phyloP scores from a whole-genome alignment of 2,888 invertebrate genomes.

The Alloscopus bannaensis region DNA sequence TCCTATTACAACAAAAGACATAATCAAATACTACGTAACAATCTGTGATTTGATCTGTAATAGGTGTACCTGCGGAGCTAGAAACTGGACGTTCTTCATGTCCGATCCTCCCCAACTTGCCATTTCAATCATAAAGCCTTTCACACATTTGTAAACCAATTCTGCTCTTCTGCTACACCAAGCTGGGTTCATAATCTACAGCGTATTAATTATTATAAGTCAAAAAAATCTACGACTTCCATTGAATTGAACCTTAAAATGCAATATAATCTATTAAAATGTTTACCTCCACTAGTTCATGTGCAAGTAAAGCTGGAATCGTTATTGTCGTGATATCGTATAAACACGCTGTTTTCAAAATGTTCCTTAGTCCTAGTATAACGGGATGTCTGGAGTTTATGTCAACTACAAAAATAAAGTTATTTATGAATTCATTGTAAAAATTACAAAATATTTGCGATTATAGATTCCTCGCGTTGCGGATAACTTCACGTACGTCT shows the following conservation, averaged over 20 bases:
- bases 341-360: constrained; percentile 95
- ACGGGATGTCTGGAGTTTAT: constrained; percentile 97
- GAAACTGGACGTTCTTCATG: constrained; percentile 89
- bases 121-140: constrained; percentile 99
- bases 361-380: constrained; percentile 94
- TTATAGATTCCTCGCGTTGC: background rate
- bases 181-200: constrained; percentile 93
- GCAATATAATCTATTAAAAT: constrained; percentile 12
- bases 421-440: background rate
- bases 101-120: constrained; percentile 94
- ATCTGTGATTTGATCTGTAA: background rate
- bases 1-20: constrained; percentile 76
- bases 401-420: constrained; percentile 80
- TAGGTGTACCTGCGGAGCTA: constrained; percentile 84
- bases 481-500: constrained; percentile 57
- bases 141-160: constrained; percentile 98
- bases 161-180: constrained; percentile 98
- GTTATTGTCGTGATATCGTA: constrained; percentile 95
- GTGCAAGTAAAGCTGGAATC: constrained; percentile 92
- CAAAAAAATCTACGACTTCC: background rate
- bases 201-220: constrained; percentile 20
- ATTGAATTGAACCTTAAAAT: constrained; percentile 11
- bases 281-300: constrained; percentile 93
- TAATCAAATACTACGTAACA: constrained; percentile 55
- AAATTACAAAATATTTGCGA: background rate